phyloP scores from a whole-genome alignment of 2,113 vertebrate species.

The Heteronetta atricapilla region DNA sequence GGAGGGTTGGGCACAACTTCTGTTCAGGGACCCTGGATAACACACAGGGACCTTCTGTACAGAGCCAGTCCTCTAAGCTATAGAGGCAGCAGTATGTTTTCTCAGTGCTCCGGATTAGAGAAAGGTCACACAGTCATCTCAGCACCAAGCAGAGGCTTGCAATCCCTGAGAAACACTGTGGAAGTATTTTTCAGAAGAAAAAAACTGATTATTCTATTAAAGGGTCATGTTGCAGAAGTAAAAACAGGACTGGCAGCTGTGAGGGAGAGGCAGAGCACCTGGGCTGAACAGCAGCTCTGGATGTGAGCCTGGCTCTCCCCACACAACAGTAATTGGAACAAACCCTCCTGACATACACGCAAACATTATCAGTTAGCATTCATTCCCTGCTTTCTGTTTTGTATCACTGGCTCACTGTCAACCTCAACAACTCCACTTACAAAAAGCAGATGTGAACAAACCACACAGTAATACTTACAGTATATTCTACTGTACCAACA shows the following conservation, averaged over 20 bases:
- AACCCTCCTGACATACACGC: not conserved
- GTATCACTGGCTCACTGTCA: not conserved
- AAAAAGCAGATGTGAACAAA: not conserved
- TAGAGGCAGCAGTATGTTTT: no score
- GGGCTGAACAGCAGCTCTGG: not conserved
- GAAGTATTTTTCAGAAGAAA: not conserved
- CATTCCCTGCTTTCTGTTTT: not conserved
- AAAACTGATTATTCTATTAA: not conserved
- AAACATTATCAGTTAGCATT: not conserved
- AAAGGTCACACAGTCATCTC: not conserved
- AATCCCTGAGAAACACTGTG: not conserved
- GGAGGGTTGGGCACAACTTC: not conserved
- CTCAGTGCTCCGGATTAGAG: not conserved
- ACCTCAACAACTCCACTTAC: not conserved
- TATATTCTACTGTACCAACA: constrained; percentile 79
- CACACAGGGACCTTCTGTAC: not conserved
- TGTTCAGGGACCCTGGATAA: not conserved
- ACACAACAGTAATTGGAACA: rapidly evolving
- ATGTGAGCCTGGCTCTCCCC: not conserved
- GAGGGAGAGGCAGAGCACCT: not conserved
- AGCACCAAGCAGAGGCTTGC: not conserved
- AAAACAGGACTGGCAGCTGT: not conserved
- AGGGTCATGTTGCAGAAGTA: not conserved
- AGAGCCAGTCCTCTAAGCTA: not conserved
- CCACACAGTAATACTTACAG: constrained; percentile 68